Base-by-base conservation (phyloP, 2,888 invertebrate species). In the Sphaeridia pumilis region DNA sequence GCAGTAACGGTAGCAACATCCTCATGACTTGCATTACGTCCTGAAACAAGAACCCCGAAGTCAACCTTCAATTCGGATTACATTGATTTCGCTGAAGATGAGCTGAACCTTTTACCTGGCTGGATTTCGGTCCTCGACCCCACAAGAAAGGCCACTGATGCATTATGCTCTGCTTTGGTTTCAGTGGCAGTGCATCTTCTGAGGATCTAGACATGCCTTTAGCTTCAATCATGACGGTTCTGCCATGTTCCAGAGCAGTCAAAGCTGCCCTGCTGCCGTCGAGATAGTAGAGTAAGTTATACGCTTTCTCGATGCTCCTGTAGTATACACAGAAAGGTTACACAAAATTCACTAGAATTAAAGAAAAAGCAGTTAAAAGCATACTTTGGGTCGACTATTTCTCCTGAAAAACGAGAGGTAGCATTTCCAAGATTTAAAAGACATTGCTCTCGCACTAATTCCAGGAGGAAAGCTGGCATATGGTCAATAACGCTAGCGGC, bases 1-100 rank as follows among this genome's bases (percentile, higher is more conserved):
- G 94, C 45, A 97, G 77, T 59, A 94, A 72, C 4, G 95, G 95
- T 69, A 92, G 87, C 47, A 97, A 75, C 14, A 83, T 80, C 62
- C 87, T 84, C 85, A 95, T 88, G 61, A 93, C 82, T 65, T 88
- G 76, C 35, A 89, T 85, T 52, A 92, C 87, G 69, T 94, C 94
- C 66, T 89, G 49, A 42, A 54, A 46, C 14, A n/a, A n/a, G n/a
- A n/a, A n/a, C n/a, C n/a, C n/a, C n/a, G n/a, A n/a, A n/a, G n/a
- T n/a, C n/a, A n/a, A n/a, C n/a, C n/a, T n/a, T n/a, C n/a, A n/a
- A n/a, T n/a, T n/a, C n/a, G n/a, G n/a, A n/a, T n/a, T n/a, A n/a
- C 7, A 34, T 14, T 21, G 25, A 36, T 22, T 48, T 21, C 5
- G 46, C 45, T 51, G 35, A 51, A 48, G n/a, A n/a, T 54, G 14